Evolutionary conservation across 2,888 invertebrate species (phyloP), one percentile per base, ranked within the genome.

Genomic region (Tenthredo livida): DNA sequence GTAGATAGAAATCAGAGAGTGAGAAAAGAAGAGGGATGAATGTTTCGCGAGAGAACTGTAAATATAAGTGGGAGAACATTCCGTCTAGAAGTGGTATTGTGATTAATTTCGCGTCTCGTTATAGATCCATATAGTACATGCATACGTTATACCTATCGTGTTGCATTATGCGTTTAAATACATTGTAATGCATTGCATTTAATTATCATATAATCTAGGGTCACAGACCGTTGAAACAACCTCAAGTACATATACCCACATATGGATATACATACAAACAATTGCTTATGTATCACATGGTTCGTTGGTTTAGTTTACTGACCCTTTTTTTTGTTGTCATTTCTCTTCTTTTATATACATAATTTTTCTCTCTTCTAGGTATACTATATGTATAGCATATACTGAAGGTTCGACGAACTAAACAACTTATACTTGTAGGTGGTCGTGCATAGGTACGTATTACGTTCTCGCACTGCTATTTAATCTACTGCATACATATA

Each of bases 151-250:
- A n/a, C 6, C 37, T 17, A 17, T 43, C 9, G 9, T 17, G 21
- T 73, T 73, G 43, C 37, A 72, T 72, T 12, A 37, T 37, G 21
- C 72, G 50, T 50, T 6, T 40, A 21, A 17, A 54, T 21, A 17
- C 54, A 40, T 54, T 21, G 77, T 17, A 50, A 33, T 88, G 87
- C 86, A 84, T 89, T 88, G 88, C 88, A 87, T 88, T 89, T 88
- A 88, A 90, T 90, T 89, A 89, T 87, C 88, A 89, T 88, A 88
- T 89, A 88, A 89, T 89, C 88, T 85, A 82, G 85, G 72, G 84
- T 67, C 86, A 86, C 82, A 86, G 82, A 84, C 86, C 65, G 77
- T 77, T 77, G 50, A 33, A 50, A 29, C n/a, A 54, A 77, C 77
- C 33, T 50, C 54, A 21, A 73, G 21, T 73, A 40, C 21, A 43